These are phyloP conservation scores for Latrodectus elegans DNA, from an alignment of 2,888 invertebrate genomes.

Conservation along the genomic window DNA sequence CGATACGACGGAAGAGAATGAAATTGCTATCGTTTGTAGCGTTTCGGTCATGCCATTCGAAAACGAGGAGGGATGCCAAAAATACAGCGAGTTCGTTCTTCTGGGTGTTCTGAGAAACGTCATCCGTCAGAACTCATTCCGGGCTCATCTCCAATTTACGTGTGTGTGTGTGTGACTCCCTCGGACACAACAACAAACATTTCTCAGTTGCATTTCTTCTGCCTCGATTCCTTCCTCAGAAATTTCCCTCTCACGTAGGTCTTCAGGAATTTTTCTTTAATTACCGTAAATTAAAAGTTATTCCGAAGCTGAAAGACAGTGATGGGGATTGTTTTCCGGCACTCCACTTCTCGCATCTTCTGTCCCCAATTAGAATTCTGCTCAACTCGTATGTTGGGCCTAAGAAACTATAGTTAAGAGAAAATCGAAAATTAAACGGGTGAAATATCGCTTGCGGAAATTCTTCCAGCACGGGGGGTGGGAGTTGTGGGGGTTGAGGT, in stretches of 20 bases:
- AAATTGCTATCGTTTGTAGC: background rate
- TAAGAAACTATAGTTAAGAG: background rate
- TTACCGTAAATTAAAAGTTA: constrained; percentile 46
- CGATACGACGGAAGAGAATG: background rate
- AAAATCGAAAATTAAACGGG: background rate
- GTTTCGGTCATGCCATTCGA: background rate
- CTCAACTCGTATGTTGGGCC: background rate
- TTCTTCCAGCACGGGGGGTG: background rate
- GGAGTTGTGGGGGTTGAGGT: background rate
- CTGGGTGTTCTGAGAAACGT: too few relatives aligned
- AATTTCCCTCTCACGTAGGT: background rate
- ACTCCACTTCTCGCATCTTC: background rate
- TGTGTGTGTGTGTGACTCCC: too few relatives aligned
- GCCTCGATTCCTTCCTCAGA: too few relatives aligned
- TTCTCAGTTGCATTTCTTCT: too few relatives aligned
- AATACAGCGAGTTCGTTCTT: too few relatives aligned
- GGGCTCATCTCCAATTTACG: too few relatives aligned
- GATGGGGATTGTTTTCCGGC: background rate
- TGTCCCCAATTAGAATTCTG: background rate
- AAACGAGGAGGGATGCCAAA: too few relatives aligned
- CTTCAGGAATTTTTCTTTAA: constrained; percentile 22
- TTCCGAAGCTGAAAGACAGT: background rate
- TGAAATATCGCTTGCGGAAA: constrained; percentile 1
- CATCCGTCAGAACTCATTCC: too few relatives aligned
- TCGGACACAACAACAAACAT: too few relatives aligned